Conservation (phyloP, 2,113 vertebrate genomes). For the Scalopus aquaticus region DNA sequence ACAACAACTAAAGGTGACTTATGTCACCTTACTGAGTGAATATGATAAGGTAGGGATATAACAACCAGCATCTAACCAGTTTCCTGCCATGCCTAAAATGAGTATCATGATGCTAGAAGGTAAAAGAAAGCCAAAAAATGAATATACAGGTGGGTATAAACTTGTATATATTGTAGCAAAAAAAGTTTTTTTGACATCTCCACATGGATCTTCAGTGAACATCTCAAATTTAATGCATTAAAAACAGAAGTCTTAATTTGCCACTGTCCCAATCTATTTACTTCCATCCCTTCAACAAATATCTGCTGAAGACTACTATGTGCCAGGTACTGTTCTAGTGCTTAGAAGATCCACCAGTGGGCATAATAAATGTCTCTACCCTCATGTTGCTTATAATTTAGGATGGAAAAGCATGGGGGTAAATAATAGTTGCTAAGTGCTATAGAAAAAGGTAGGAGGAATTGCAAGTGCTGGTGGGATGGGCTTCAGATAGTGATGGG, state of each 20-base stretch:
- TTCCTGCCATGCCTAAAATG: not conserved
- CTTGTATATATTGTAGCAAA: not conserved
- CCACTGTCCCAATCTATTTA: not conserved
- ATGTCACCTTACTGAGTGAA: not conserved
- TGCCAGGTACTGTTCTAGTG: not conserved
- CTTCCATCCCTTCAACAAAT: not conserved
- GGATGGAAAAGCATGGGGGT: not conserved
- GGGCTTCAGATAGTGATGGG: not conserved
- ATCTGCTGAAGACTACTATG: not conserved
- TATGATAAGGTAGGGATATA: not conserved
- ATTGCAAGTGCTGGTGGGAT: not conserved
- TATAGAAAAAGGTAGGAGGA: not conserved
- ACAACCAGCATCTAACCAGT: not conserved
- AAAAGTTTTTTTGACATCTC: not conserved
- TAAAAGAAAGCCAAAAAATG: constrained; percentile 10
- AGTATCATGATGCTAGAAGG: not conserved
- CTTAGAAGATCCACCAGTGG: not conserved
- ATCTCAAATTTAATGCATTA: constrained; percentile 26
- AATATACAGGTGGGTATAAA: not conserved
- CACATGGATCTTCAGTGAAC: not conserved
- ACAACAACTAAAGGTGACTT: not conserved
- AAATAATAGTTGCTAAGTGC: not conserved
- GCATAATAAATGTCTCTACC: not conserved
- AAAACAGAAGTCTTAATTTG: constrained; percentile 2
- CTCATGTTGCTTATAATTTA: not conserved